Evolutionary conservation across 1,140 invertebrate genomes (phyloP).

Genomic region (Caenorhabditis brenneri): DNA sequence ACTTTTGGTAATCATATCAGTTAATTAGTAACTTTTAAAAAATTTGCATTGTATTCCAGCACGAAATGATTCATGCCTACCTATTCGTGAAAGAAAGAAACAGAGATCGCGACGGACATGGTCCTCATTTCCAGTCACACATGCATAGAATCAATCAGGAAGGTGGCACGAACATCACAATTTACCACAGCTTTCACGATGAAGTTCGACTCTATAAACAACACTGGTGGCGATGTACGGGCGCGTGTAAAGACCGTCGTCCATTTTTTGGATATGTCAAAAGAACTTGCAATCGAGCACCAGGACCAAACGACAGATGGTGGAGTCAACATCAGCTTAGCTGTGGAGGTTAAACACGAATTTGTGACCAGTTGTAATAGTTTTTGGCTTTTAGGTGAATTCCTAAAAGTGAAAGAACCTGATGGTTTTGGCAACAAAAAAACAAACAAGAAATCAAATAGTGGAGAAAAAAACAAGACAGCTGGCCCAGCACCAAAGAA

Average conservation of each 20-base stretch:
- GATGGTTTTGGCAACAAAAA: constrained; percentile 6
- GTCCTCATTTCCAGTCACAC: constrained; percentile 82
- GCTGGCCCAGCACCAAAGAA: neutral
- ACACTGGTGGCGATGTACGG: constrained; percentile 79
- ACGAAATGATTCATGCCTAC: constrained; percentile 99
- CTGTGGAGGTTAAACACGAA: neutral
- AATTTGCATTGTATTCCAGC: constrained; percentile 74
- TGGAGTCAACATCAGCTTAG: constrained; percentile 80
- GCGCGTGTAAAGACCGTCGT: constrained; percentile 72
- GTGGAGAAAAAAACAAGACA: too few relatives aligned
- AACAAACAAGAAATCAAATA: neutral
- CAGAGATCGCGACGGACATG: constrained; percentile 77
- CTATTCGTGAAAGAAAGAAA: constrained; percentile 85
- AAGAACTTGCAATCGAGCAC: constrained; percentile 78
- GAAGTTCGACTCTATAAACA: constrained; percentile 83
- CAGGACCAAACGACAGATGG: constrained; percentile 87
- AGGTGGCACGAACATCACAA: constrained; percentile 85
- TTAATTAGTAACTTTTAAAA: neutral
- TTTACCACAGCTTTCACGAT: constrained; percentile 87
- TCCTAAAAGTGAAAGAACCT: constrained; percentile 3
- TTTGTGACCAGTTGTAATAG: too few relatives aligned
- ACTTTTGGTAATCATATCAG: constrained; percentile 77
- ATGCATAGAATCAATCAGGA: constrained; percentile 80
- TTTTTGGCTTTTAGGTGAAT: neutral
- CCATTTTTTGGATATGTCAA: constrained; percentile 84